Conservation (phyloP, 2,797 vertebrate species). For the Thripadectes ignobilis region DNA sequence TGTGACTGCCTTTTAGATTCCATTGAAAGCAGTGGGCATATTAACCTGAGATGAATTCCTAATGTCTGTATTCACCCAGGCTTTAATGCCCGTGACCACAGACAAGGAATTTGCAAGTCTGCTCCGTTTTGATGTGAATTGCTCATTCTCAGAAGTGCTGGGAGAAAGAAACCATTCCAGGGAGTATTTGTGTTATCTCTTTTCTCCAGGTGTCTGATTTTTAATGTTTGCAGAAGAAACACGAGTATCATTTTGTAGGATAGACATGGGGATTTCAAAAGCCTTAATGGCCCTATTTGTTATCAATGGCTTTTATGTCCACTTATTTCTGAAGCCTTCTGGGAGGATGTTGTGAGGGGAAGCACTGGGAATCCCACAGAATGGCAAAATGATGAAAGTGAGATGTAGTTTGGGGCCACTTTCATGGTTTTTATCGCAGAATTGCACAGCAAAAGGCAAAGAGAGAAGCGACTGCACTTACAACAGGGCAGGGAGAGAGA, state of each 20-base stretch:
- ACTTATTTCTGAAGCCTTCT: not conserved
- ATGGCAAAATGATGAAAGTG: not conserved
- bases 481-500: not conserved
- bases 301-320: not conserved
- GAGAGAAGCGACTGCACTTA: not conserved
- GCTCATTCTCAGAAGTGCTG: not conserved
- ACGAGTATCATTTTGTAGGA: not conserved
- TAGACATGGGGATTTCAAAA: not conserved
- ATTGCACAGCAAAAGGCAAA: not conserved
- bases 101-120: not conserved
- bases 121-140: not conserved
- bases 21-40: not conserved
- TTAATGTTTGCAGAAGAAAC: not conserved
- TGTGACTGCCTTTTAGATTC: not conserved
- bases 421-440: not conserved
- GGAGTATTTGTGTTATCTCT: not conserved
- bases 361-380: not conserved
- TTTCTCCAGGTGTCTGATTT: not conserved
- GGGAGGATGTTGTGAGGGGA: not conserved
- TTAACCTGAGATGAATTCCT: not conserved
- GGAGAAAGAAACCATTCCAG: not conserved
- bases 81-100: not conserved
- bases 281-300: not conserved
- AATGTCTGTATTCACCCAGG: not conserved
- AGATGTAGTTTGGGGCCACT: not conserved